Conservation (phyloP, 2,113 vertebrate genomes). For the Corythornis madagascariensis region DNA sequence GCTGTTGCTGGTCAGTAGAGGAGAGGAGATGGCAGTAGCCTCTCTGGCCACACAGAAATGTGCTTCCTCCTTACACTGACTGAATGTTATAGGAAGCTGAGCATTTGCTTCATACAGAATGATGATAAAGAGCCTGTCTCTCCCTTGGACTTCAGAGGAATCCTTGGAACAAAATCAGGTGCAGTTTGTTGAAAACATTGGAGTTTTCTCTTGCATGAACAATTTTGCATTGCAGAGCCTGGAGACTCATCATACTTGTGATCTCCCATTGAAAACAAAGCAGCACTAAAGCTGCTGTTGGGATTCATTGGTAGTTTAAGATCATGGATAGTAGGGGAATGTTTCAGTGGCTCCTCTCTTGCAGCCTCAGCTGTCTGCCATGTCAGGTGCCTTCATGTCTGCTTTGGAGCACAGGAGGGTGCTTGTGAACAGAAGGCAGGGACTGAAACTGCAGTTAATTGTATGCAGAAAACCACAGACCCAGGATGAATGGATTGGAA, state of each 20-base stretch:
- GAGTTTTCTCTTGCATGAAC: neutral
- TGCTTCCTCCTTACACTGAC: neutral
- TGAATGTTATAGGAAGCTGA: neutral
- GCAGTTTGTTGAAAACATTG: neutral
- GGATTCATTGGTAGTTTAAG: neutral
- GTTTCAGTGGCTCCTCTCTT: neutral
- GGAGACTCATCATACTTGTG: neutral
- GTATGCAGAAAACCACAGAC: neutral
- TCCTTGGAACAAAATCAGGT: neutral
- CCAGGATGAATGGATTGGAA: neutral
- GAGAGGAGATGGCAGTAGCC: neutral
- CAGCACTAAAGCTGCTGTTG: neutral
- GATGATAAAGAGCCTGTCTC: neutral
- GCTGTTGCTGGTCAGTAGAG: neutral
- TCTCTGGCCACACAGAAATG: neutral
- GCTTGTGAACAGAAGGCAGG: neutral
- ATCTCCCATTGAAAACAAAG: neutral
- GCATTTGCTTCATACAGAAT: neutral
- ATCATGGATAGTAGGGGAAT: neutral
- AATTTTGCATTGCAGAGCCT: neutral
- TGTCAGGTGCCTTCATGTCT: neutral
- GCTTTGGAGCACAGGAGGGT: neutral
- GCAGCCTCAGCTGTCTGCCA: neutral
- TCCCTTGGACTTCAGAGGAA: neutral
- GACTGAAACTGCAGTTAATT: neutral